phyloP scores from a whole-genome alignment of 2,888 invertebrate species.

The Argyresthia albistria region DNA sequence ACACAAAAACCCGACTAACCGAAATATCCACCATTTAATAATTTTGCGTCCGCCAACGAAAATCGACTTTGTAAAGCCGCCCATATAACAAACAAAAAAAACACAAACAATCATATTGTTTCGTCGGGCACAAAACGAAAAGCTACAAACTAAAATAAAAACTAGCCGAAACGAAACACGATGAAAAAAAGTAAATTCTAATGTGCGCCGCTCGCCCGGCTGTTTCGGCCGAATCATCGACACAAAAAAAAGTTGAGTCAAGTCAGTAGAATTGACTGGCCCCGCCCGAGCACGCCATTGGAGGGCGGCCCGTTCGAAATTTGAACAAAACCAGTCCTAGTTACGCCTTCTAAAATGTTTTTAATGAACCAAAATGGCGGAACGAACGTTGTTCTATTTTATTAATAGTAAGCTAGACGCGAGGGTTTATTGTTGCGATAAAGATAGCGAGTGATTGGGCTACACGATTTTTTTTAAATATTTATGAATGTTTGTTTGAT shows the following conservation, averaged over 20 bases:
- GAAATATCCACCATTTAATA: no score
- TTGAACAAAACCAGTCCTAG: constrained; percentile 67
- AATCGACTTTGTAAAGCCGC: neutral
- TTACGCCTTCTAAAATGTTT: constrained; percentile 71
- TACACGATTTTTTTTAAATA: no score
- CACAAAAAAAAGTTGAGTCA: constrained; percentile 42
- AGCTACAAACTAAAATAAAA: neutral
- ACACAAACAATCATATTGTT: constrained; percentile 1
- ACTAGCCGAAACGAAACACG: constrained; percentile 1
- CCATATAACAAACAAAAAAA: neutral
- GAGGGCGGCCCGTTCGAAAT: constrained; percentile 59
- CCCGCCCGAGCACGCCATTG: constrained; percentile 67
- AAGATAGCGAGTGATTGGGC: constrained; percentile 13
- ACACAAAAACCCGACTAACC: neutral
- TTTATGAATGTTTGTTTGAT: no score
- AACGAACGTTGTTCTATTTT: constrained; percentile 37
- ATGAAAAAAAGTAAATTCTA: constrained; percentile 1
- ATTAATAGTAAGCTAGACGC: constrained; percentile 41
- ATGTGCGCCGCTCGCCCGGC: neutral
- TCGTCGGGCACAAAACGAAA: no score
- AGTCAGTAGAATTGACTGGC: constrained; percentile 64
- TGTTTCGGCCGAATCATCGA: constrained; percentile 26
- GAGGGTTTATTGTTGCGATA: constrained; percentile 21
- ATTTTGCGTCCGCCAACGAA: neutral
- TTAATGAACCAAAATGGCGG: constrained; percentile 65